These are phyloP conservation scores for Phalacrocorax carbo DNA, from an alignment of 2,113 vertebrate species.

Conservation along the genomic window DNA sequence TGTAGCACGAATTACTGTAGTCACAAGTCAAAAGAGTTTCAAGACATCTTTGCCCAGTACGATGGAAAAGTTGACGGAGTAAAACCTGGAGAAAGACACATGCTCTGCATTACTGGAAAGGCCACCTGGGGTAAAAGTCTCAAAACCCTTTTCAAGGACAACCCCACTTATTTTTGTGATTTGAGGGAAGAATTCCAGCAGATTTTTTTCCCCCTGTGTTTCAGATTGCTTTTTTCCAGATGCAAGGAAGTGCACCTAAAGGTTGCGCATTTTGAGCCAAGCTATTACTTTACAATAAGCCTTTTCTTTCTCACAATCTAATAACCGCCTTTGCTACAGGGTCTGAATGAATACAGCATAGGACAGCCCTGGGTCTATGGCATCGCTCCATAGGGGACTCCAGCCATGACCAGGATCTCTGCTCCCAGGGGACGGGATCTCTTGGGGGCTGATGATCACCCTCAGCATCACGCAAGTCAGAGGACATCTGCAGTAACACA, in stretches of 20 bases:
- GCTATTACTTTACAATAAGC: neutral
- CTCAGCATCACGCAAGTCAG: neutral
- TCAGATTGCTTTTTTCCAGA: neutral
- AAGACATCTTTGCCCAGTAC: neutral
- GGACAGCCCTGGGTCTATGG: neutral
- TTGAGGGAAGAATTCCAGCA: neutral
- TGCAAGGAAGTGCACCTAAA: neutral
- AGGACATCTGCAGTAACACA: rapidly evolving
- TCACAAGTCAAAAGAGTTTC: neutral
- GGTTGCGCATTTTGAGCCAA: neutral
- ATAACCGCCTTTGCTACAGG: neutral
- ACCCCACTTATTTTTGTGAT: neutral
- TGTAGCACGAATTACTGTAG: neutral
- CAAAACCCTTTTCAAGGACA: neutral
- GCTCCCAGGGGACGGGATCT: neutral
- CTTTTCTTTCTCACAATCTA: neutral
- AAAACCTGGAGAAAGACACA: neutral
- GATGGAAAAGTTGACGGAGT: neutral
- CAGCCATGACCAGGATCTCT: neutral
- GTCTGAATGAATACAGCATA: neutral
- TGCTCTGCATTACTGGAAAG: neutral
- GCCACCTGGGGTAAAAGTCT: neutral
- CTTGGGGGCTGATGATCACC: neutral
- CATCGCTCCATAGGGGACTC: neutral
- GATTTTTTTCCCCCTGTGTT: neutral